Conservation (phyloP, 2,888 invertebrate genomes). For the Anoncus sp. region DNA sequence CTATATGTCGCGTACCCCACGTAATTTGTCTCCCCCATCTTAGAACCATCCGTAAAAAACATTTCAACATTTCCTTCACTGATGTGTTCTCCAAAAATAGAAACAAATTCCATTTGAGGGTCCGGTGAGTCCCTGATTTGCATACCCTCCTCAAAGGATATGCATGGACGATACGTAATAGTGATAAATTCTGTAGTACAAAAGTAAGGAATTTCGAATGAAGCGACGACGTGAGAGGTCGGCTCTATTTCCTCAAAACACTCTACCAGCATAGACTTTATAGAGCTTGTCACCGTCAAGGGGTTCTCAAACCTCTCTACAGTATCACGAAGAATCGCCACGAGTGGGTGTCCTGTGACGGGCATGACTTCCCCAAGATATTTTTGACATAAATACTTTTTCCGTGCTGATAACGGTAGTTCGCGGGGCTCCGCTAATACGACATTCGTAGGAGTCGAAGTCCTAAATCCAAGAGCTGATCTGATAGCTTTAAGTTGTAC, state of each 20-base stretch:
- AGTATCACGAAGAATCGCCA: not conserved
- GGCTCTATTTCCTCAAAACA: not conserved
- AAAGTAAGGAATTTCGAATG: not conserved
- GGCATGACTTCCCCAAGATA: not conserved
- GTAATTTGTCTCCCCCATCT: not conserved
- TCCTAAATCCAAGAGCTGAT: not conserved
- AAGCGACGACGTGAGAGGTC: not conserved
- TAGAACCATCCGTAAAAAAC: slow-evolving; percentile 11
- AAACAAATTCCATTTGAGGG: not conserved
- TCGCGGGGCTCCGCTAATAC: not conserved
- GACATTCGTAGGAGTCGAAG: not conserved
- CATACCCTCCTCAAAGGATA: not conserved
- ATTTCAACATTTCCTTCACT: not conserved
- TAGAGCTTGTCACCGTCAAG: not conserved
- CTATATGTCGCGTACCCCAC: not conserved
- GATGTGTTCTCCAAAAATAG: not conserved
- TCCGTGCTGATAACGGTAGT: not conserved
- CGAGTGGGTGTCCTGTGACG: not conserved
- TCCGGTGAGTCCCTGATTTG: not conserved
- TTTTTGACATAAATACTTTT: slow-evolving; percentile 4
- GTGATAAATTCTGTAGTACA: not conserved
- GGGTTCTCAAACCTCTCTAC: not conserved
- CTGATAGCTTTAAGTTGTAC: slow-evolving; percentile 8
- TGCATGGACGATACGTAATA: not conserved
- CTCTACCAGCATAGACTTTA: not conserved